phyloP scores from a whole-genome alignment of 2,888 invertebrate species.

The Torymus auratus region DNA sequence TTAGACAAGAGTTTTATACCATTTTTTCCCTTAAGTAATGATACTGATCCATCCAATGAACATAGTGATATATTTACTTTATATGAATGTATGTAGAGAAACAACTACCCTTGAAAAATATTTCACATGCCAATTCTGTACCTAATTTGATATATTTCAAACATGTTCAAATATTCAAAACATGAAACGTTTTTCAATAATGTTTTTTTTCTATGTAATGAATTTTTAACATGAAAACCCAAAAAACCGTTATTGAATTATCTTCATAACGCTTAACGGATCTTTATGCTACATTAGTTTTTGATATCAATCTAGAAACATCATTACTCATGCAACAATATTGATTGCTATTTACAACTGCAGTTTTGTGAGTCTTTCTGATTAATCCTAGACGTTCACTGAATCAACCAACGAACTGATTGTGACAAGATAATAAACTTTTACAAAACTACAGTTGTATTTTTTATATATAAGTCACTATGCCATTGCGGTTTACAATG shows the following conservation, averaged over 20 bases:
- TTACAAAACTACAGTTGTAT: constrained; percentile 26
- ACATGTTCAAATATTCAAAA: too few species aligned
- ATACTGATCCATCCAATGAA: background rate
- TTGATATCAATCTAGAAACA: constrained; percentile 51
- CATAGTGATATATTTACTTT: constrained; percentile 27
- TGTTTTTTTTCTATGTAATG: constrained; percentile 6
- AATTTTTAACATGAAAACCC: constrained; percentile 36
- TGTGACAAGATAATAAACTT: constrained; percentile 25
- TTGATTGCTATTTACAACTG: constrained; percentile 35
- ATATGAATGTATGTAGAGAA: constrained; percentile 19
- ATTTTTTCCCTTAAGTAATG: background rate
- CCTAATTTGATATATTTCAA: too few species aligned
- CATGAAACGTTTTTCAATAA: constrained; percentile 20
- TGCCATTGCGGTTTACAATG: constrained; percentile 53
- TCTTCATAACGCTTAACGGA: constrained; percentile 16
- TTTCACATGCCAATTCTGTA: background rate
- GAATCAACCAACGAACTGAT: constrained; percentile 39
- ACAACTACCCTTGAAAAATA: constrained; percentile 28
- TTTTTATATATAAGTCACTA: constrained; percentile 50
- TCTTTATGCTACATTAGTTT: constrained; percentile 37
- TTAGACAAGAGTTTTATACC: too few species aligned
- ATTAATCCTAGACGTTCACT: constrained; percentile 6
- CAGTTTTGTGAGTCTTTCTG: constrained; percentile 8
- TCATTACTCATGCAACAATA: constrained; percentile 53
- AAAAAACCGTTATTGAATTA: constrained; percentile 42